Conservation (phyloP, 2,797 vertebrate species). For the Yasuhikotakia modesta region DNA sequence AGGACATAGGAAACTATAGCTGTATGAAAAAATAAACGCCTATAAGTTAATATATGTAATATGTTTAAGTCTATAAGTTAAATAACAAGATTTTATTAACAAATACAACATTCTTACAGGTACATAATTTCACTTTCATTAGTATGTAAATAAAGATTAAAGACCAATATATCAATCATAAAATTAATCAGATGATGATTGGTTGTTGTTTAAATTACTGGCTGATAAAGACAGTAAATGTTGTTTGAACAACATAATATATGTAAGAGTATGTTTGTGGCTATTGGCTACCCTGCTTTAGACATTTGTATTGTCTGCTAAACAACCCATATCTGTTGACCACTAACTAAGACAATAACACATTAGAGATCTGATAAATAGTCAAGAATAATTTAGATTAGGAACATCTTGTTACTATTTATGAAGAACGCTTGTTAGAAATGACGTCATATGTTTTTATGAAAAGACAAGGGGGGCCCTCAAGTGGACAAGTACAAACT, state of each 20-base stretch:
- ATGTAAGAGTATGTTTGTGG: not conserved
- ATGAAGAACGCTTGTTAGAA: not conserved
- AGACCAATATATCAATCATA: not conserved
- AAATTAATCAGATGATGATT: not conserved
- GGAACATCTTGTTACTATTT: not conserved
- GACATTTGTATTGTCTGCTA: not conserved
- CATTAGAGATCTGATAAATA: not conserved
- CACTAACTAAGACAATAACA: not conserved
- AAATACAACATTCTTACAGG: too few relatives aligned
- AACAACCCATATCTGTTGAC: not conserved
- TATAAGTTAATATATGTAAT: too few relatives aligned
- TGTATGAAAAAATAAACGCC: too few relatives aligned
- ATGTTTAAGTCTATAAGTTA: too few relatives aligned
- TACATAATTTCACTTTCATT: not conserved
- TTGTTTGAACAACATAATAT: too few relatives aligned
- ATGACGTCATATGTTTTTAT: conserved; percentile 14
- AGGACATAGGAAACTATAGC: too few relatives aligned
- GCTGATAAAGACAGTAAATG: too few relatives aligned
- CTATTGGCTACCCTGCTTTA: not conserved
- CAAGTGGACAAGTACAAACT: conserved; percentile 31
- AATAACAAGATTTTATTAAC: too few relatives aligned
- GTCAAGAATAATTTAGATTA: not conserved
- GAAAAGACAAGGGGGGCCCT: conserved; percentile 33
- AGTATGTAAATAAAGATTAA: not conserved
- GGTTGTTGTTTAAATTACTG: too few relatives aligned